phyloP scores from a whole-genome alignment of 1,140 invertebrate genomes.

The Eumaeus atala region DNA sequence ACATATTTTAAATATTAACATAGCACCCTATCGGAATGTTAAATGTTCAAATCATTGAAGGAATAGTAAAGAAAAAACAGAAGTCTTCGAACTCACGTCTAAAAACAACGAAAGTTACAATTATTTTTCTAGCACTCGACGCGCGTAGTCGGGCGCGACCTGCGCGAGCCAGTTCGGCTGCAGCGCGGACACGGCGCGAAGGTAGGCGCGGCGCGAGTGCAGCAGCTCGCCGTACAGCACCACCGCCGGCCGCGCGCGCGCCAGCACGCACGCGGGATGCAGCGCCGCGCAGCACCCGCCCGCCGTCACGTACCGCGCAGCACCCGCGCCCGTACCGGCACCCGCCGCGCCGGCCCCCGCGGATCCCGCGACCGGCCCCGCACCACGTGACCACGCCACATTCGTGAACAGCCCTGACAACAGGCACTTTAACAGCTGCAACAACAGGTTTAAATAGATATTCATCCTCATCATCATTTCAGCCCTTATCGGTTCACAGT shows the following conservation, averaged over 20 bases:
- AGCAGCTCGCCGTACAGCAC: slow-evolving; percentile 94
- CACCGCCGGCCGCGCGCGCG: slow-evolving; percentile 80
- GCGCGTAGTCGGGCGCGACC: slow-evolving; percentile 38
- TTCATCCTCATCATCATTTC: slow-evolving; percentile 4
- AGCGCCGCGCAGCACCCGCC: slow-evolving; percentile 72
- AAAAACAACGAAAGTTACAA: too few relatives aligned
- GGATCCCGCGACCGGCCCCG: slow-evolving; percentile 32
- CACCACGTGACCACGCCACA: slow-evolving; percentile 86
- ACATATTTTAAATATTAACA: too few relatives aligned
- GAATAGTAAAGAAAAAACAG: too few relatives aligned
- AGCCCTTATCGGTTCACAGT: too few relatives aligned
- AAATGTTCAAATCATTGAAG: too few relatives aligned
- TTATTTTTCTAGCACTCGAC: slow-evolving; percentile 20
- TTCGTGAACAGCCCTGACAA: slow-evolving; percentile 91
- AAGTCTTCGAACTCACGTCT: too few relatives aligned
- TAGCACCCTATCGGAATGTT: too few relatives aligned
- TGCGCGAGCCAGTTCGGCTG: slow-evolving; percentile 82
- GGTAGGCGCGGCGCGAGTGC: slow-evolving; percentile 88
- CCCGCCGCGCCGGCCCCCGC: slow-evolving; percentile 87
- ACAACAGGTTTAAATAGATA: not conserved
- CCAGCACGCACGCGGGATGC: slow-evolving; percentile 87
- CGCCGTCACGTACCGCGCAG: slow-evolving; percentile 45
- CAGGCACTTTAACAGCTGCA: slow-evolving; percentile 83
- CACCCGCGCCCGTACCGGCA: slow-evolving; percentile 64
- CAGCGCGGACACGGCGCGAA: slow-evolving; percentile 83